These are phyloP conservation scores for Euglossa dilemma DNA, from an alignment of 1,140 invertebrate species.

Conservation along the genomic window DNA sequence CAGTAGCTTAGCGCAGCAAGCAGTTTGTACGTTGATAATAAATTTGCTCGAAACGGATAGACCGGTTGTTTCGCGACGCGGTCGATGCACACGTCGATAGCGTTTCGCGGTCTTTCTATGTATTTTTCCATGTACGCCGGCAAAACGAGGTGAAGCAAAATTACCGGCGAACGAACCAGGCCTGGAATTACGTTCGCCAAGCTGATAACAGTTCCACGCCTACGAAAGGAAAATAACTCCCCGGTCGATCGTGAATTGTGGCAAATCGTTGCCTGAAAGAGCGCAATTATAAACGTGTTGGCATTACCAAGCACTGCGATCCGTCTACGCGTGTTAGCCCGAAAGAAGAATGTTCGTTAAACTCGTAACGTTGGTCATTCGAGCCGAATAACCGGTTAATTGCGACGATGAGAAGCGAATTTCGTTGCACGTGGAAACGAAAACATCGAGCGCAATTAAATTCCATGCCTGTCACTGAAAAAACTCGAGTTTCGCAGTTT, in stretches of 20 bases:
- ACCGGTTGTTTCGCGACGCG: background rate
- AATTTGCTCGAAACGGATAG: background rate
- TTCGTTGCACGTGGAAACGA: background rate
- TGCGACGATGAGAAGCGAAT: background rate
- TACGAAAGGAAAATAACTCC: conserved; percentile 27
- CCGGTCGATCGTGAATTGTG: conserved; percentile 27
- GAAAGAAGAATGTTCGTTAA: background rate
- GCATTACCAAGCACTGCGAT: background rate
- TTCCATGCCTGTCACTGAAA: background rate
- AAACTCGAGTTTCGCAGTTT: background rate
- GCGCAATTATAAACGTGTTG: conserved; percentile 14
- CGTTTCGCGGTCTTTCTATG: background rate
- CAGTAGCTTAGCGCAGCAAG: too few species aligned
- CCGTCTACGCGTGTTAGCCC: too few species aligned
- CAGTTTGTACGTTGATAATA: background rate
- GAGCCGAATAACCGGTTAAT: background rate
- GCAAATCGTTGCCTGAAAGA: conserved; percentile 30
- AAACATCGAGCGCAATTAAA: background rate
- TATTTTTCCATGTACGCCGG: too few species aligned
- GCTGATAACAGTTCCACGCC: conserved; percentile 21
- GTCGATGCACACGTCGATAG: conserved; percentile 15
- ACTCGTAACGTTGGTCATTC: background rate
- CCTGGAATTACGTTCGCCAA: background rate
- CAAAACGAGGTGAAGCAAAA: background rate
- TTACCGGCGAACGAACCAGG: background rate